phyloP scores from a whole-genome alignment of 2,113 vertebrate species.

The Trichechus manatus region DNA sequence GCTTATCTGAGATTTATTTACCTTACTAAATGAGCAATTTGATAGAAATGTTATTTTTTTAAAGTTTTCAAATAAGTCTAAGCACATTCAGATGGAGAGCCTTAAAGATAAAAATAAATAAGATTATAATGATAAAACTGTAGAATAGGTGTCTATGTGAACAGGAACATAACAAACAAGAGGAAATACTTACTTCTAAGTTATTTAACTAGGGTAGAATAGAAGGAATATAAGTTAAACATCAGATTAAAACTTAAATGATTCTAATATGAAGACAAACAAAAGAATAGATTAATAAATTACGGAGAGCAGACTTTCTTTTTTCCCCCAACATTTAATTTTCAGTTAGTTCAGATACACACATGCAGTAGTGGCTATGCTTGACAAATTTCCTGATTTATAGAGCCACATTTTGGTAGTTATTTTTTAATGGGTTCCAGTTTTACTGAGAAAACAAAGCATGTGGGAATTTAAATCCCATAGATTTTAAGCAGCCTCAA shows the following conservation, averaged over 20 bases:
- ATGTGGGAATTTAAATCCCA: constrained; percentile 25
- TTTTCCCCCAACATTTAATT: background rate
- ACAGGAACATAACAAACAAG: background rate
- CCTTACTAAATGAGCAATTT: constrained; percentile 17
- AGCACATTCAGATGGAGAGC: background rate
- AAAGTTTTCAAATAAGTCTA: constrained; percentile 48
- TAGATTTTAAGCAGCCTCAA: constrained; percentile 46
- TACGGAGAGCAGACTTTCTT: background rate
- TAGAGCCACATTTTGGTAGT: background rate
- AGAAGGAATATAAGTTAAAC: constrained; percentile 1
- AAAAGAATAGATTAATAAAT: background rate
- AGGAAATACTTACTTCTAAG: constrained; percentile 16
- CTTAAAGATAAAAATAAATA: constrained; percentile 6
- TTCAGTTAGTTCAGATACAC: constrained; percentile 38
- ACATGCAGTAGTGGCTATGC: background rate
- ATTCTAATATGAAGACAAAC: constrained; percentile 16
- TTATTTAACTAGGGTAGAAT: background rate
- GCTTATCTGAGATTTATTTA: background rate
- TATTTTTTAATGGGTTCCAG: constrained; percentile 28
- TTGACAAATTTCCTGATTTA: constrained; percentile 38
- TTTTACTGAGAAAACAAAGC: constrained; percentile 56
- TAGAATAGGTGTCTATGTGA: background rate
- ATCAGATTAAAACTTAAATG: background rate
- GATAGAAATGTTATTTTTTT: constrained; percentile 26
- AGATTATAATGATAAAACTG: constrained; percentile 20